A percentile compares a stretch with the other conserved stretches of the same genome.
These are phyloP conservation scores for Aphaenogaster rudis DNA, from an alignment of 1,140 invertebrate genomes.

Conservation along the genomic window DNA sequence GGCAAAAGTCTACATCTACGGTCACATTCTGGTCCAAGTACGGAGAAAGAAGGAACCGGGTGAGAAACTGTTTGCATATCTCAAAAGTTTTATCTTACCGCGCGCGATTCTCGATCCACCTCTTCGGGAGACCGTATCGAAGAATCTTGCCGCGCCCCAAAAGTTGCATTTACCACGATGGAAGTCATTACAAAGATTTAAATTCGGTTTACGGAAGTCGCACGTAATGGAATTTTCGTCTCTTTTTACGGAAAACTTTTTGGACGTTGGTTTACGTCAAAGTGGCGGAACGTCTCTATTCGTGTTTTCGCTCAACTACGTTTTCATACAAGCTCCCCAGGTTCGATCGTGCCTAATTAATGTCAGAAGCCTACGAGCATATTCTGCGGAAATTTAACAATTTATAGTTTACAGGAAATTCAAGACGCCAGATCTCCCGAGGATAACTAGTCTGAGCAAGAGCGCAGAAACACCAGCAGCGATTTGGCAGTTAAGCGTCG, in stretches of 20 bases:
- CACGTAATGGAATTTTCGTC: background rate
- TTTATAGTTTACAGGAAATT: constrained; percentile 79
- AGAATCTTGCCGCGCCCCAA: background rate
- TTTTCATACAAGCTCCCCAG: background rate
- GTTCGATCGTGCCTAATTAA: background rate
- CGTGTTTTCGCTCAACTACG: background rate
- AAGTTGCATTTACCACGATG: background rate
- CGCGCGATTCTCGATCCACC: background rate
- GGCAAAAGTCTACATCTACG: constrained; percentile 89
- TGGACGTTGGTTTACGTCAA: background rate
- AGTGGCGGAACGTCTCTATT: background rate
- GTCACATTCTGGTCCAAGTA: constrained; percentile 97
- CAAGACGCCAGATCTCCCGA: constrained; percentile 84
- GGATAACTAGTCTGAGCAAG: constrained; percentile 81
- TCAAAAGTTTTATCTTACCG: constrained; percentile 16
- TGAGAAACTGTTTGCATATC: constrained; percentile 69
- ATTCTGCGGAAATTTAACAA: background rate
- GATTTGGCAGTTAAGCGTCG: background rate
- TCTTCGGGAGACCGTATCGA: background rate
- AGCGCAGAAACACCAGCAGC: background rate
- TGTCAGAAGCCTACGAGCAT: background rate
- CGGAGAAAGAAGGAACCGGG: constrained; percentile 90
- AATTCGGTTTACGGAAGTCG: background rate
- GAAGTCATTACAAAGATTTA: constrained; percentile 22
- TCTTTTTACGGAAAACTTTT: background rate